Percentiles rank a stretch among this genome's conserved stretches.
Conservation (phyloP, 2,797 vertebrate species). For the Galago senegalensis region DNA sequence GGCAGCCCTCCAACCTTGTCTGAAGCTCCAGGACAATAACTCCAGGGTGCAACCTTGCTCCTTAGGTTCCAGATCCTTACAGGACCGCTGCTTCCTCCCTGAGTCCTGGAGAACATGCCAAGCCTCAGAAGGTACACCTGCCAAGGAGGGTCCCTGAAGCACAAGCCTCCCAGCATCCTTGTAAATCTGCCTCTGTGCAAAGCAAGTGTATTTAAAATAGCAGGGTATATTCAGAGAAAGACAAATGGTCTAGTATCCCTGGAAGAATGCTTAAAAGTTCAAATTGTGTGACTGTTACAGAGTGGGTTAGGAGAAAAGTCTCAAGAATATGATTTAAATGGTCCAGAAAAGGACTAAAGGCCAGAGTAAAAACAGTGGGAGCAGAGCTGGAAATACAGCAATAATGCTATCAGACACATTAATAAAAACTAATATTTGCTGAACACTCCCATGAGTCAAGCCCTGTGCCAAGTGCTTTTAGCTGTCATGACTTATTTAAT, state of each 20-base stretch:
- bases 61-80: background rate
- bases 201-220: slow-evolving; percentile 11
- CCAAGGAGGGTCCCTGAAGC: background rate
- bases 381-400: background rate
- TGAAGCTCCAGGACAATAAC: background rate
- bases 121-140: background rate
- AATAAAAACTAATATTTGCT: background rate
- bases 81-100: background rate
- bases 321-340: background rate
- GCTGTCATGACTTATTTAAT: background rate
- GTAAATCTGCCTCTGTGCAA: background rate
- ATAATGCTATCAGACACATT: background rate
- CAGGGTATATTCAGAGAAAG: background rate
- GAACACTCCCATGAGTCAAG: background rate
- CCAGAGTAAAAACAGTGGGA: background rate
- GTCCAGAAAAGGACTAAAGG: background rate
- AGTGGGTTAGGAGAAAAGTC: background rate
- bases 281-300: background rate
- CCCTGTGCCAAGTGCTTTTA: background rate
- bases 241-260: background rate
- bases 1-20: background rate
- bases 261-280: background rate
- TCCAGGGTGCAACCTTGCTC: background rate
- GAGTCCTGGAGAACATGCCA: background rate
- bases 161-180: background rate